phyloP scores from a whole-genome alignment of 2,797 vertebrate species.

The Tokudaia muenninki region DNA sequence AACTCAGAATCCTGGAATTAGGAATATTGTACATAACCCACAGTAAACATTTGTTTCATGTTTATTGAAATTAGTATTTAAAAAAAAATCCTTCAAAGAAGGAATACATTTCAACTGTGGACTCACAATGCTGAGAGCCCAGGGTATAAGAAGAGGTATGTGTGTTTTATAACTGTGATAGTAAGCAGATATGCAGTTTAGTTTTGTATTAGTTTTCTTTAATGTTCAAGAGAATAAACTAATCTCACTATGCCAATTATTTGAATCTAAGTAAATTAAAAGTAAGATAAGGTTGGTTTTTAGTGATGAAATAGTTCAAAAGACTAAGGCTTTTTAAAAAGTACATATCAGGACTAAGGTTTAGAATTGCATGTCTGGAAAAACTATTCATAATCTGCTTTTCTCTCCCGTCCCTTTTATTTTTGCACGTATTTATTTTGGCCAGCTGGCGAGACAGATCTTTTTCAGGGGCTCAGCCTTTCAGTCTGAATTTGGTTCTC shows the following conservation, averaged over 20 bases:
- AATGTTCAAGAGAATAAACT: conserved; percentile 48
- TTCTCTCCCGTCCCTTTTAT: conserved; percentile 78
- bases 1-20: background rate
- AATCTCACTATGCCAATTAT: conserved; percentile 43
- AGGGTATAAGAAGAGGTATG: background rate
- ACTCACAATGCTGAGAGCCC: background rate
- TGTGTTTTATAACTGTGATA: conserved; percentile 30
- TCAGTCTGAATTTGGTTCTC: conserved; percentile 79
- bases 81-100: background rate
- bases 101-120: conserved; percentile 23
- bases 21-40: background rate
- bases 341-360: conserved; percentile 79
- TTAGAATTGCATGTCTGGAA: conserved; percentile 85
- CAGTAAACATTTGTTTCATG: background rate
- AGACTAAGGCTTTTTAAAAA: conserved; percentile 51
- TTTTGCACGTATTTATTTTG: conserved; percentile 83
- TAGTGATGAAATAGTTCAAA: conserved; percentile 75
- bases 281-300: conserved; percentile 69
- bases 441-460: conserved; percentile 84
- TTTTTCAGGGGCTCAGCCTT: conserved; percentile 84
- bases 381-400: conserved; percentile 83
- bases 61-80: conserved; percentile 63
- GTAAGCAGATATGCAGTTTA: background rate
- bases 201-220: conserved; percentile 38
- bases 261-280: conserved; percentile 71